A percentile compares a stretch with the other conserved stretches of the same genome.
Conservation (phyloP, 1,140 invertebrate genomes). For the Zaprionus africanus region DNA sequence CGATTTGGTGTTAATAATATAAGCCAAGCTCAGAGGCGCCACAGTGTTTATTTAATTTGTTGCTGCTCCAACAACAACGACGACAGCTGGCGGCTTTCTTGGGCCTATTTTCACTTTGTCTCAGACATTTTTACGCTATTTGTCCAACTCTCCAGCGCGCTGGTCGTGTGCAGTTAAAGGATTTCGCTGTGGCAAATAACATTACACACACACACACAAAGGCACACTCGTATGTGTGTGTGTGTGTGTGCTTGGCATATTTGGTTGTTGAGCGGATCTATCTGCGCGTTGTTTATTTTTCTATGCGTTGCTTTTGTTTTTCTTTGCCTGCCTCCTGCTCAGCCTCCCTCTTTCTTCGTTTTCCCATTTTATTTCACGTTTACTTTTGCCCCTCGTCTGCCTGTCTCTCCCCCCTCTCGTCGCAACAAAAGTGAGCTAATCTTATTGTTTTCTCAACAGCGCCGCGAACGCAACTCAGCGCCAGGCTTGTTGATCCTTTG, state of each 20-base stretch:
- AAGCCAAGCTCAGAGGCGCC: constrained; percentile 59
- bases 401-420: constrained; percentile 26
- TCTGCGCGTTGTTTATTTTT: constrained; percentile 70
- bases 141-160: constrained; percentile 67
- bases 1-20: constrained; percentile 79
- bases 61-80: constrained; percentile 38
- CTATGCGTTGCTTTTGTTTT: constrained; percentile 71
- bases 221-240: neutral
- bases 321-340: constrained; percentile 47
- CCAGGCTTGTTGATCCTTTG: constrained; percentile 70
- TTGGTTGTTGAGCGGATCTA: constrained; percentile 21
- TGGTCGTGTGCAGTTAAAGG: constrained; percentile 74
- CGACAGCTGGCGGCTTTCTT: constrained; percentile 40
- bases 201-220: constrained; percentile 58
- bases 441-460: constrained; percentile 79
- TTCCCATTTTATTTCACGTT: constrained; percentile 50
- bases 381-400: constrained; percentile 22
- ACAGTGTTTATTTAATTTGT: constrained; percentile 80
- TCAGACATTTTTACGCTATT: constrained; percentile 64
- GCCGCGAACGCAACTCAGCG: constrained; percentile 44
- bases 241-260: constrained; percentile 14
- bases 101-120: constrained; percentile 25
- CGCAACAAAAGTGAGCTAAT: constrained; percentile 74
- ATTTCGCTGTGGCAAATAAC: constrained; percentile 70
- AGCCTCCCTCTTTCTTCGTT: constrained; percentile 10